phyloP scores from a whole-genome alignment of 2,797 vertebrate genomes.

The Myripristis murdjan region DNA sequence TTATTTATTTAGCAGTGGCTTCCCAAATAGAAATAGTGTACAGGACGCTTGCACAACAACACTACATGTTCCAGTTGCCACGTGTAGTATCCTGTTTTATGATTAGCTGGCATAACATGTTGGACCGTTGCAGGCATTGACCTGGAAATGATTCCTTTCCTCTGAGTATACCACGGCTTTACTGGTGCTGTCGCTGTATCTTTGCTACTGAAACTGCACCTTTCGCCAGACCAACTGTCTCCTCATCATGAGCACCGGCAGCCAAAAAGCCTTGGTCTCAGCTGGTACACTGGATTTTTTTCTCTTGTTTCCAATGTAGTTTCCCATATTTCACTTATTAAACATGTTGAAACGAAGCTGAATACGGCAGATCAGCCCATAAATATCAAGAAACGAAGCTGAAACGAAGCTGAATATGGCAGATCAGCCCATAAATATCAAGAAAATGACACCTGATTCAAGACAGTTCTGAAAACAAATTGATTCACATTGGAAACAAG shows the following conservation, averaged over 20 bases:
- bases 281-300: background rate
- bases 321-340: no score
- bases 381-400: no score
- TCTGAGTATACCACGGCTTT: constrained; percentile 35
- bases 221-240: constrained; percentile 15
- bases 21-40: background rate
- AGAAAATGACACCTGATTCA: no score
- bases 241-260: background rate
- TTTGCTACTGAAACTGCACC: constrained; percentile 46
- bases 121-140: constrained; percentile 59
- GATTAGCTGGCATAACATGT: constrained; percentile 64
- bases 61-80: constrained; percentile 17
- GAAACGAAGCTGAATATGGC: no score
- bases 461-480: no score
- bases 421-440: no score
- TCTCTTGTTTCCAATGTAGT: no score
- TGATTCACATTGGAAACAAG: no score
- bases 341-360: no score
- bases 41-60: constrained; percentile 5
- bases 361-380: no score
- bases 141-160: constrained; percentile 72
- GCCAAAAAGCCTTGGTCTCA: constrained; percentile 16
- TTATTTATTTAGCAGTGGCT: background rate
- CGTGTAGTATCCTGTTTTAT: constrained; percentile 34
- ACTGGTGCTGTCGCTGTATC: constrained; percentile 33